Evolutionary conservation across 2,113 vertebrate species (phyloP).

Genomic region (Cyrtonyx montezumae): DNA sequence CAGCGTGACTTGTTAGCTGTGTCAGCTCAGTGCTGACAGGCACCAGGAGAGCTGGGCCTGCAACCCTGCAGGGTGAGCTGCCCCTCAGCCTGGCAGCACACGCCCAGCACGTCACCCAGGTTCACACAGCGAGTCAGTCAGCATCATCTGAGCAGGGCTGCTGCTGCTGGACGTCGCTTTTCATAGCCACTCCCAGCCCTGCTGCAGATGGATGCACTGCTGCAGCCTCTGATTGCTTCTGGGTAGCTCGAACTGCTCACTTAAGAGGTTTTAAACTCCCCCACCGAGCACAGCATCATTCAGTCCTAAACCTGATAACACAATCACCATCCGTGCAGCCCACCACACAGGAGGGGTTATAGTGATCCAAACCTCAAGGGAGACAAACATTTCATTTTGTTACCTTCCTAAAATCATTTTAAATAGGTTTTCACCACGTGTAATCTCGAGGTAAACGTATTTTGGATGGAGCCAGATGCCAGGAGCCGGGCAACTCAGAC

Average conservation of each 20-base stretch:
- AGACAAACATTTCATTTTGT: neutral
- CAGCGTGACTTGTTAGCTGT: neutral
- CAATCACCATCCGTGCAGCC: neutral
- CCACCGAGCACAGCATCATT: fast-evolving
- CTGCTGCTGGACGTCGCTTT: neutral
- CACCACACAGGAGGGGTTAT: neutral
- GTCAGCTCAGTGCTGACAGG: neutral
- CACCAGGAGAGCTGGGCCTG: too few species aligned
- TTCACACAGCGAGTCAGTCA: neutral
- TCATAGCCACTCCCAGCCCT: fast-evolving
- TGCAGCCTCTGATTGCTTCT: neutral
- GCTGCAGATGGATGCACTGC: fast-evolving
- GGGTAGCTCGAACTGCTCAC: neutral
- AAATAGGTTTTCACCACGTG: fast-evolving
- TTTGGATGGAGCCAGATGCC: neutral
- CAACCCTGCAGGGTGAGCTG: too few species aligned
- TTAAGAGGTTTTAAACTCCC: neutral
- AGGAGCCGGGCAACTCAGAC: neutral
- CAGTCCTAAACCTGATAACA: fast-evolving
- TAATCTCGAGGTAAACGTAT: fast-evolving
- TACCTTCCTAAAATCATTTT: neutral
- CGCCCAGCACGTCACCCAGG: neutral
- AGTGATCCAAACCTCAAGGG: neutral
- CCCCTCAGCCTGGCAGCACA: fast-evolving
- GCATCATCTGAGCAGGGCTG: neutral